A percentile compares a stretch with the other conserved stretches of the same genome.
Conservation (phyloP, 2,113 vertebrate genomes). For the Mustelus asterias region DNA sequence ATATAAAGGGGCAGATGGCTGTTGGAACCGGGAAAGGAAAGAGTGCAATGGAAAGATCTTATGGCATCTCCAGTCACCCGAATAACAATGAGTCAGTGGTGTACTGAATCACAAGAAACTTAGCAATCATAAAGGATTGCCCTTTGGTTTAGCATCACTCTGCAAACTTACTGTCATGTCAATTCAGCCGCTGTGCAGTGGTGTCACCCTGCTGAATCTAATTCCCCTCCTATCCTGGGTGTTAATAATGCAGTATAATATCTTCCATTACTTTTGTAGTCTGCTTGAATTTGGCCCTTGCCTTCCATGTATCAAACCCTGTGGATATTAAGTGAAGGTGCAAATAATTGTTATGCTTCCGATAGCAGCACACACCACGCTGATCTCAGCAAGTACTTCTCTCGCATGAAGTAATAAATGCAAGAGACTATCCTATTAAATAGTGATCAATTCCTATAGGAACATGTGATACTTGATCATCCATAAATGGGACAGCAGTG, state of each 20-base stretch:
- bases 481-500: constrained; percentile 56
- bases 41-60: neutral
- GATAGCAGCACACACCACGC: neutral
- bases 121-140: neutral
- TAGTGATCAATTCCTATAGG: constrained; percentile 60
- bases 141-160: neutral
- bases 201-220: neutral
- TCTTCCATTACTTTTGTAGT: neutral
- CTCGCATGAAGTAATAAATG: constrained; percentile 59
- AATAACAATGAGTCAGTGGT: neutral
- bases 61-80: neutral
- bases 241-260: neutral
- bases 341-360: constrained; percentile 18
- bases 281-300: neutral
- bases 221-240: neutral
- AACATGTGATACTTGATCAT: constrained; percentile 49
- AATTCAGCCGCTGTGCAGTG: neutral
- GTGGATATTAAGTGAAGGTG: constrained; percentile 18
- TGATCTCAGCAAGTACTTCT: constrained; percentile 37
- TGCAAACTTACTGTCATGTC: neutral
- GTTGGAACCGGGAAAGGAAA: neutral
- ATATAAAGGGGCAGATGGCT: neutral
- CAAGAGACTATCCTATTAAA: constrained; percentile 53
- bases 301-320: neutral
- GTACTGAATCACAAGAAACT: neutral